A percentile compares a stretch with the other conserved stretches of the same genome.
These are phyloP conservation scores for Diaperis boleti DNA, from an alignment of 2,888 invertebrate genomes.

Conservation along the genomic window DNA sequence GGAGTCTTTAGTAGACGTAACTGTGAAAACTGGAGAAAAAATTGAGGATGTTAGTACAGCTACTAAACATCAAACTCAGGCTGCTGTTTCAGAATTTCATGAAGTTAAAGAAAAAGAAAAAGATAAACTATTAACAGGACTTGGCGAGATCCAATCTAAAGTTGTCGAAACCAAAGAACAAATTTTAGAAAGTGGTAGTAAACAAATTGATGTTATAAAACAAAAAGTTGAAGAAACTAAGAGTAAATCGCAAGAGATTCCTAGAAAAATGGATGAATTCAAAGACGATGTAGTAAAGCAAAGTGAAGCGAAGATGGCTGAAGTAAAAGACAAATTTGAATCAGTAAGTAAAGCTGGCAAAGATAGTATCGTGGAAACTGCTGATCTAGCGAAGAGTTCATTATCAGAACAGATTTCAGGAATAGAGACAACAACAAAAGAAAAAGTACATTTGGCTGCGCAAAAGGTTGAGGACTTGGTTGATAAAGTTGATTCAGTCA, in stretches of 20 bases:
- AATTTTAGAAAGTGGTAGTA: background rate
- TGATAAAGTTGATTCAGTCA: too few relatives aligned
- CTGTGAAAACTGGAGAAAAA: conserved; percentile 9
- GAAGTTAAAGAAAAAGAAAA: background rate
- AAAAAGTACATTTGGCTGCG: too few relatives aligned
- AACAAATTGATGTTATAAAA: too few relatives aligned
- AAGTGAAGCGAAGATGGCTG: too few relatives aligned
- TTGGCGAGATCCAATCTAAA: background rate
- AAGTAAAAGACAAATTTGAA: too few relatives aligned
- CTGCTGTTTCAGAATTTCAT: background rate
- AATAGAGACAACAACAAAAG: too few relatives aligned
- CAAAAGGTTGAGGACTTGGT: background rate
- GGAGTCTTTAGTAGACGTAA: conserved; percentile 7
- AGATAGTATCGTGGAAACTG: too few relatives aligned
- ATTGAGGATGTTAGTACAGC: background rate
- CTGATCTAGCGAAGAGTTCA: too few relatives aligned
- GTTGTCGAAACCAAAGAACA: background rate
- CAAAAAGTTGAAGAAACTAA: background rate
- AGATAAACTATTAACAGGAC: background rate
- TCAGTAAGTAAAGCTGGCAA: too few relatives aligned
- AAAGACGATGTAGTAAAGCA: too few relatives aligned
- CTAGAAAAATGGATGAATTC: background rate
- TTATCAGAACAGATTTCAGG: too few relatives aligned
- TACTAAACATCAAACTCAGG: background rate
- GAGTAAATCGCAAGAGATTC: background rate